phyloP scores from a whole-genome alignment of 2,888 invertebrate species.

The Incurvaria masculella region DNA sequence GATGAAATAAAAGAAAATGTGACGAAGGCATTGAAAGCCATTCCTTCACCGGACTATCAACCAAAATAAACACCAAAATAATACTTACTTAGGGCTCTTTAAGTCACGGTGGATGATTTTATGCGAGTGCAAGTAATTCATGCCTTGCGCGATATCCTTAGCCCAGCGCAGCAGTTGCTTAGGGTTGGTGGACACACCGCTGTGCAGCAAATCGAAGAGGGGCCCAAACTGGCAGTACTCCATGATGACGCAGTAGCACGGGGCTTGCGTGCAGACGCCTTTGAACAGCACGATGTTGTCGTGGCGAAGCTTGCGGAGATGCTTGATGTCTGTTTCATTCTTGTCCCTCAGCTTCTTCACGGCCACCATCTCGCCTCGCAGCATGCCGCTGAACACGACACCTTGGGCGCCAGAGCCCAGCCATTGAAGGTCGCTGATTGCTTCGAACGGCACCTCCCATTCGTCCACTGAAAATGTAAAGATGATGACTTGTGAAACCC shows the following conservation, averaged over 20 bases:
- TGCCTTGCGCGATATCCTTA: slow-evolving; percentile 92
- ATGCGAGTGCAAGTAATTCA: slow-evolving; percentile 93
- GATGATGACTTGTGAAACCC: no score
- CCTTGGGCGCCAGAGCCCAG: slow-evolving; percentile 96
- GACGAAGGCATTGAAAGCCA: no score
- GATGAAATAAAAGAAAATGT: no score
- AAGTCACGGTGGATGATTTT: slow-evolving; percentile 98
- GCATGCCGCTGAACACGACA: slow-evolving; percentile 85
- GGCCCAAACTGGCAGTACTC: slow-evolving; percentile 97
- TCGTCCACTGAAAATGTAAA: slow-evolving; percentile 57
- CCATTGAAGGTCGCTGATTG: slow-evolving; percentile 83
- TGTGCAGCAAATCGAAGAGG: slow-evolving; percentile 84
- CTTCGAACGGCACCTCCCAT: slow-evolving; percentile 95
- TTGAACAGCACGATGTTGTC: slow-evolving; percentile 83
- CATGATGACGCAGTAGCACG: slow-evolving; percentile 95
- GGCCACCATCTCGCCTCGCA: slow-evolving; percentile 83
- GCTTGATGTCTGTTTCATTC: slow-evolving; percentile 90
- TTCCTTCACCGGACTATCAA: slow-evolving; percentile 2
- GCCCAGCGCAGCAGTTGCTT: slow-evolving; percentile 88
- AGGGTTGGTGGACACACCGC: slow-evolving; percentile 83
- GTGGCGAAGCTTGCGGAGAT: slow-evolving; percentile 88
- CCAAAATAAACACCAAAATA: slow-evolving; percentile 3
- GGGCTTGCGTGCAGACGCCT: slow-evolving; percentile 91
- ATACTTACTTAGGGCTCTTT: slow-evolving; percentile 96
- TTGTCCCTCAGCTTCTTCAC: slow-evolving; percentile 94